Conservation (phyloP, 2,113 vertebrate genomes). For the Procavia capensis region DNA sequence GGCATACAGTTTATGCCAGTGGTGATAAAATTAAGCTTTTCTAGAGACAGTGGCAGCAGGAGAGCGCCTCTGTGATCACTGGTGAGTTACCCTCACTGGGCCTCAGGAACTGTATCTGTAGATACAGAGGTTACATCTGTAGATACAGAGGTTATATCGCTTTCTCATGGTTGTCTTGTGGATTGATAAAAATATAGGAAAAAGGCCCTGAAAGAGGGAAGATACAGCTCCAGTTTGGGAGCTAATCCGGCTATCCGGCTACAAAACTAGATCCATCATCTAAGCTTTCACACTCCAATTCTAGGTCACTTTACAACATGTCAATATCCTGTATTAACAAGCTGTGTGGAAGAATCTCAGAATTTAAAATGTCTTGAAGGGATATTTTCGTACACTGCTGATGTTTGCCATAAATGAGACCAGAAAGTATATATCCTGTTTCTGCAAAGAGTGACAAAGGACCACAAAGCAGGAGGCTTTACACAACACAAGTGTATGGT, state of each 20-base stretch:
- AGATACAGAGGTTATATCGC: not conserved
- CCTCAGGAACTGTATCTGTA: not conserved
- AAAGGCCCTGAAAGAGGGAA: not conserved
- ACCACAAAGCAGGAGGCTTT: not conserved
- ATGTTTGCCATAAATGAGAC: not conserved
- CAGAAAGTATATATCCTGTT: not conserved
- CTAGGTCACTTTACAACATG: not conserved
- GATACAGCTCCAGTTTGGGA: not conserved
- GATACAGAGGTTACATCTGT: too few species aligned
- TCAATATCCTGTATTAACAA: not conserved
- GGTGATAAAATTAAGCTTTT: not conserved
- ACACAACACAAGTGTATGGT: not conserved
- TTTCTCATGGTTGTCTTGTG: not conserved
- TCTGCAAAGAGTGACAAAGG: not conserved
- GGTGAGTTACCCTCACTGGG: not conserved
- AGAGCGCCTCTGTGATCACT: not conserved
- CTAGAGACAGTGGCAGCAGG: not conserved
- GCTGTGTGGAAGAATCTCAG: conserved; percentile 9
- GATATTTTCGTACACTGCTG: not conserved
- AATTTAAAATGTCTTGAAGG: not conserved
- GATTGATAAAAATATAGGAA: not conserved
- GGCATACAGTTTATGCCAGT: too few species aligned
- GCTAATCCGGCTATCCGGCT: not conserved
- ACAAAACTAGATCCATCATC: not conserved
- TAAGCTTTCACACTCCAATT: not conserved